A percentile compares a stretch with the other conserved stretches of the same genome.
These are phyloP conservation scores for Carabus problematicus DNA, from an alignment of 2,888 invertebrate species.

Conservation along the genomic window DNA sequence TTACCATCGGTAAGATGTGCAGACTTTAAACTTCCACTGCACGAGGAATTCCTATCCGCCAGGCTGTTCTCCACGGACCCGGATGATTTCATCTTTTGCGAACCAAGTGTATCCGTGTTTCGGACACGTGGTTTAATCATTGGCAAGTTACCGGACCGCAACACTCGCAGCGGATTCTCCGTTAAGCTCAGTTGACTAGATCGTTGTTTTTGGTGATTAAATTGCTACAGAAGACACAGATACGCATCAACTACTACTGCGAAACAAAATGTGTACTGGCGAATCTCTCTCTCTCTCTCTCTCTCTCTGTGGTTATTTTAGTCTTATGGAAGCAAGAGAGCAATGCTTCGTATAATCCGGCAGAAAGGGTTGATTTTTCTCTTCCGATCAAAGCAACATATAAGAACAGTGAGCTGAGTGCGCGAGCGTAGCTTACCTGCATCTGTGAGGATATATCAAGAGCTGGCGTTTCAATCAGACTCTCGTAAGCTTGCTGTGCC, in stretches of 20 bases:
- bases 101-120: slow-evolving; percentile 52
- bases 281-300: too few relatives aligned
- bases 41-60: slow-evolving; percentile 32
- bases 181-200: slow-evolving; percentile 46
- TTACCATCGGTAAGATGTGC: slow-evolving; percentile 34
- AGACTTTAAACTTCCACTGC: slow-evolving; percentile 16
- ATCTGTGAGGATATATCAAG: slow-evolving; percentile 51
- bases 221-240: slow-evolving; percentile 15
- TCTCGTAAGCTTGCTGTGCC: slow-evolving; percentile 91
- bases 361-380: too few relatives aligned
- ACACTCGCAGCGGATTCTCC: slow-evolving; percentile 71
- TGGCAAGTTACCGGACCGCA: slow-evolving; percentile 66
- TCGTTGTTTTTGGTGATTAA: slow-evolving; percentile 37
- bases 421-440: too few relatives aligned
- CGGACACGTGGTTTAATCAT: slow-evolving; percentile 62
- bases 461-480: slow-evolving; percentile 77
- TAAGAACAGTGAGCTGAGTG: too few relatives aligned
- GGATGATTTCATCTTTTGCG: slow-evolving; percentile 17
- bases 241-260: too few relatives aligned
- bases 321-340: too few relatives aligned
- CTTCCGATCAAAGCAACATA: too few relatives aligned
- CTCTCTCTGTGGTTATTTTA: too few relatives aligned
- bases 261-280: too few relatives aligned
- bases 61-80: slow-evolving; percentile 17
- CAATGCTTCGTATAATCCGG: too few relatives aligned